Base-by-base conservation (phyloP, 30 jellyfish, hydroid and myxozoan genomes). In the Turritopsis dohrnii region DNA sequence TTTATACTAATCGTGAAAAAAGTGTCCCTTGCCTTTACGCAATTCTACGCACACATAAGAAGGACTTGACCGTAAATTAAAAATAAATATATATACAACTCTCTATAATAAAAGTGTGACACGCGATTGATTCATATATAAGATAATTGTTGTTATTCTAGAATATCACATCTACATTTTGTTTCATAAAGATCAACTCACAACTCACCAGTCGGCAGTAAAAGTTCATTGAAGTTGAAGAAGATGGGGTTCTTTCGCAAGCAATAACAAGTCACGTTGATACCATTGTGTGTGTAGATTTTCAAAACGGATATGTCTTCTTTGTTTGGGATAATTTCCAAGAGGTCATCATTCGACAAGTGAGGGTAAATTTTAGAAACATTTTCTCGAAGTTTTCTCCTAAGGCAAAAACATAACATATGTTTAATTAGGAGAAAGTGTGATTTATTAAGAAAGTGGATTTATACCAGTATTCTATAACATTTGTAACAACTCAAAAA, bases 351-450 rank as follows among this genome's bases (percentile, higher is more conserved):
- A 1, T 82, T 88, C 7, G 96, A 60, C n/a, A 93, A 41, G 65
- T 20, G 52, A 23, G 90, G 89, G 73, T 69, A 84, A 66, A 60
- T 83, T 76, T 85, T 65, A 52, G 69, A 71, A 1, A 93, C 60
- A 71, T 79, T 93, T 73, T 93, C 96, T 83, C 90, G 84, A 28
- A 93, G 90, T 83, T 86, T 88, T 53, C 92, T 83, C 94, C 98
- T 93, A 76, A n/a, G n/a, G n/a, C n/a, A n/a, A n/a, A n/a, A n/a
- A n/a, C n/a, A n/a, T n/a, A n/a, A n/a, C n/a, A n/a, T n/a, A n/a
- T n/a, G n/a, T n/a, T n/a, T n/a, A n/a, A n/a, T n/a, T n/a, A n/a
- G n/a, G n/a, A n/a, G n/a, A n/a, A n/a, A n/a, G n/a, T n/a, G n/a
- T n/a, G n/a, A n/a, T n/a, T n/a, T n/a, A n/a, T n/a, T n/a, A n/a